phyloP scores from a whole-genome alignment of 2,113 vertebrate species.

The Protobothrops flavoviridis region DNA sequence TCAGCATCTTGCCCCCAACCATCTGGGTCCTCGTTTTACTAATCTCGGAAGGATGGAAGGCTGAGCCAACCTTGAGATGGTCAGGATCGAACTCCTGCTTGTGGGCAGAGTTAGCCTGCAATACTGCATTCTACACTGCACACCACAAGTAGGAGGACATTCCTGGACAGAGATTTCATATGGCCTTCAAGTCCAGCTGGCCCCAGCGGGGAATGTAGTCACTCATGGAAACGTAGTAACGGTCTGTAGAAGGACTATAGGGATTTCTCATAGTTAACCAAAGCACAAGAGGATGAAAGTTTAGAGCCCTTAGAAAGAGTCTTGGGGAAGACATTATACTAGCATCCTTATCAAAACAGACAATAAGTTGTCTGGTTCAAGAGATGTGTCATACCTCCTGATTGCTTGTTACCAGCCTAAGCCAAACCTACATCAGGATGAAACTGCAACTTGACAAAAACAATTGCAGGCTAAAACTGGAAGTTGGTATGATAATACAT shows the following conservation, averaged over 20 bases:
- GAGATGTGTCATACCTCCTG: not conserved
- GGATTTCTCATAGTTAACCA: not conserved
- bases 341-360: not conserved
- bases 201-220: not conserved
- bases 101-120: not conserved
- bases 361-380: not conserved
- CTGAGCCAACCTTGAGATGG: not conserved
- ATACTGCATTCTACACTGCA: not conserved
- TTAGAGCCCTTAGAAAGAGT: not conserved
- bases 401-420: not conserved
- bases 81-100: not conserved
- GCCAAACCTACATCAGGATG: not conserved
- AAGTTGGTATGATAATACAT: constrained; percentile 11
- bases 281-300: not conserved
- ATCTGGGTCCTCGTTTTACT: too few species aligned
- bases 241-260: not conserved
- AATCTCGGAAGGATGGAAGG: not conserved
- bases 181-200: not conserved
- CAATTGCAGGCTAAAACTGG: not conserved
- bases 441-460: constrained; percentile 1
- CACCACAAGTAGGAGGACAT: not conserved
- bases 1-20: too few species aligned
- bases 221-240: not conserved
- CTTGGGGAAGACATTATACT: not conserved
- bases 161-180: not conserved